Evolutionary conservation across 2,888 invertebrate species (phyloP).

Genomic region (Oegoconia quadripuncta): DNA sequence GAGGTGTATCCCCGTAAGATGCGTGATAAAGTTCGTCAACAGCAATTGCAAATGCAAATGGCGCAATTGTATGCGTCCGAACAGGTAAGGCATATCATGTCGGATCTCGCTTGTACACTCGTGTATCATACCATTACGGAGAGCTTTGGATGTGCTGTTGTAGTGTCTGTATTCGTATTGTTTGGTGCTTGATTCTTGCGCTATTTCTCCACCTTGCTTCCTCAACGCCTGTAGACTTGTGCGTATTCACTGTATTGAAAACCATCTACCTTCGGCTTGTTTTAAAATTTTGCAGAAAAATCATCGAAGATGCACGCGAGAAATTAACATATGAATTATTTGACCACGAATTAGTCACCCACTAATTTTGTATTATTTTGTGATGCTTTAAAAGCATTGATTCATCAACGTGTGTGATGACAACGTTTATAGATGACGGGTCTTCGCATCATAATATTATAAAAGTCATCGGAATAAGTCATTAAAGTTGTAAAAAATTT

Average conservation of each 20-base stretch:
- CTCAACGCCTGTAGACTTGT: slow-evolving; percentile 29
- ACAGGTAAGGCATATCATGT: slow-evolving; percentile 73
- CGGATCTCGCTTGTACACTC: slow-evolving; percentile 66
- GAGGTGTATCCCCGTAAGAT: slow-evolving; percentile 90
- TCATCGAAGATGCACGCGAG: slow-evolving; percentile 9
- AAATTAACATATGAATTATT: slow-evolving; percentile 5
- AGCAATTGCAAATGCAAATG: slow-evolving; percentile 81
- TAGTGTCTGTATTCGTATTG: slow-evolving; percentile 38
- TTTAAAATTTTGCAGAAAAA: not conserved
- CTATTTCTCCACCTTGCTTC: slow-evolving; percentile 52
- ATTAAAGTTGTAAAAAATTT: not conserved
- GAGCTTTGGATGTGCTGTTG: slow-evolving; percentile 78
- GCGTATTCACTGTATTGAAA: slow-evolving; percentile 20
- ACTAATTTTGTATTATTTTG: slow-evolving; percentile 11
- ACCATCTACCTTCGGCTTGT: slow-evolving; percentile 3
- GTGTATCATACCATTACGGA: slow-evolving; percentile 52
- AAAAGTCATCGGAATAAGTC: no score
- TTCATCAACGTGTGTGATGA: not conserved
- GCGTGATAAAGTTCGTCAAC: slow-evolving; percentile 87
- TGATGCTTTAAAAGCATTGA: not conserved
- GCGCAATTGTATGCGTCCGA: slow-evolving; percentile 77
- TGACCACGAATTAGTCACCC: slow-evolving; percentile 4
- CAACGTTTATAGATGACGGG: no score
- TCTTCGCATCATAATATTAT: no score
- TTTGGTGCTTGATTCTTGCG: slow-evolving; percentile 53